Percentiles rank a stretch among this genome's conserved stretches.
phyloP scores from a whole-genome alignment of 2,888 invertebrate species.

The Andrena hattorfiana region DNA sequence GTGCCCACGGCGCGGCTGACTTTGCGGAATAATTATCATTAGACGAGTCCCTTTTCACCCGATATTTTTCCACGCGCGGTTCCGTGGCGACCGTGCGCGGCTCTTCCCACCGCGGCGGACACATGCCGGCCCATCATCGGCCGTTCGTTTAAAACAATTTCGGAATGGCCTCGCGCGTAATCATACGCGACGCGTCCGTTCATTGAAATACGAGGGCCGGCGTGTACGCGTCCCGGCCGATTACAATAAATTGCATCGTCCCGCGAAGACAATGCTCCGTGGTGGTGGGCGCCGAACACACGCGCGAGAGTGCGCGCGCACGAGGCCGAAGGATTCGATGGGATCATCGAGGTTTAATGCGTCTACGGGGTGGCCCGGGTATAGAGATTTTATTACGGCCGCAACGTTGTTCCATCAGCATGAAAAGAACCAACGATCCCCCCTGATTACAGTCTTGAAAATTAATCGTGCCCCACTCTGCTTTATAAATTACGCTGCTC shows the following conservation, averaged over 20 bases:
- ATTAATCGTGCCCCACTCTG: slow-evolving; percentile 21
- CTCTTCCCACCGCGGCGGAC: slow-evolving; percentile 3
- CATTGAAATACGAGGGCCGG: slow-evolving; percentile 54
- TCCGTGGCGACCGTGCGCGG: neutral
- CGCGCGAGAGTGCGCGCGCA: slow-evolving; percentile 1
- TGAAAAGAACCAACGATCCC: slow-evolving; percentile 12
- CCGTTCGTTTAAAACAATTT: slow-evolving; percentile 59
- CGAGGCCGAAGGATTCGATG: slow-evolving; percentile 26
- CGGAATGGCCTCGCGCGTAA: slow-evolving; percentile 12
- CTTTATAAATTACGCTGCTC: slow-evolving; percentile 33
- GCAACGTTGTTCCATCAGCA: slow-evolving; percentile 21
- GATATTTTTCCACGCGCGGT: slow-evolving; percentile 13
- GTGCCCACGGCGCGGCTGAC: slow-evolving; percentile 15
- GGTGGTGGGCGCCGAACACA: neutral
- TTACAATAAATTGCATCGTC: slow-evolving; percentile 72
- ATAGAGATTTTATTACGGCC: slow-evolving; percentile 27
- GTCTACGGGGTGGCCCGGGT: slow-evolving; percentile 20
- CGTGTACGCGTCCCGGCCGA: slow-evolving; percentile 56
- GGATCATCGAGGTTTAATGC: slow-evolving; percentile 31
- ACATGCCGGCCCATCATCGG: slow-evolving; percentile 23
- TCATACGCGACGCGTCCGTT: slow-evolving; percentile 53
- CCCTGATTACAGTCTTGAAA: slow-evolving; percentile 28
- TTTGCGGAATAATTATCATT: slow-evolving; percentile 39
- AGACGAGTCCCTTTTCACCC: neutral
- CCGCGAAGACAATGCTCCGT: slow-evolving; percentile 68